Evolutionary conservation across 1,140 invertebrate genomes (phyloP), one percentile per base, ranked within the genome.

Genomic region (Telenomus remus): DNA sequence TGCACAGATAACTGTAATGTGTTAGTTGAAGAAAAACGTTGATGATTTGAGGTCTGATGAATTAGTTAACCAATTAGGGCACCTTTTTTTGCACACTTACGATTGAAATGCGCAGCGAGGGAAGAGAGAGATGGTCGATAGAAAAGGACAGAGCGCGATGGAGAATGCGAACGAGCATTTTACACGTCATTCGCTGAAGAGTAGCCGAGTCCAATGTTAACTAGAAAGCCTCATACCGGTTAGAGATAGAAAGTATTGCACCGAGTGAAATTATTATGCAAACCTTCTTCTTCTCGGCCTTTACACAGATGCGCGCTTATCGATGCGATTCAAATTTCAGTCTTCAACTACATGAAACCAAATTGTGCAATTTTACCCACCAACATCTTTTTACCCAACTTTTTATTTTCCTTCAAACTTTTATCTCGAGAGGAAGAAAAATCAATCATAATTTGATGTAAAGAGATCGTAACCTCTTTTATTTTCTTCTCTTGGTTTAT

Each of bases 231-330:
- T 60, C 55, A 14, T 73, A 46, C 42, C 55, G 49, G 60, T 65
- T 73, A 34, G 43, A 65, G 61, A 73, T 73, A 65, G 70, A 73
- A 73, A 73, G 70, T 73, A 73, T 73, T 65, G 61, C 61, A 53
- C 48, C 53, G 42, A 65, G 55, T 65, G 61, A 73, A 73, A 65
- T 65, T 73, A 60, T 73, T 65, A 73, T 65, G 70, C 70, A 73
- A 73, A 73, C 70, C 60, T 51, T 49, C 13, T 70, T 57, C 49
- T 56, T 50, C 37, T 37, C 37, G 19, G 68, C 44, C 34, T 44
- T 69, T 63, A 57, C 54, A 60, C 39, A 1, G 59, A 57, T 53
- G 53, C 19, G 19, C 19, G 19, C 2, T 72, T 64, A 72, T 51
- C 33, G 54, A 63, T 57, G 57, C 53, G 63, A 56, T 35, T 37